These are phyloP conservation scores for Columbina picui DNA, from an alignment of 2,113 vertebrate genomes.

Conservation along the genomic window DNA sequence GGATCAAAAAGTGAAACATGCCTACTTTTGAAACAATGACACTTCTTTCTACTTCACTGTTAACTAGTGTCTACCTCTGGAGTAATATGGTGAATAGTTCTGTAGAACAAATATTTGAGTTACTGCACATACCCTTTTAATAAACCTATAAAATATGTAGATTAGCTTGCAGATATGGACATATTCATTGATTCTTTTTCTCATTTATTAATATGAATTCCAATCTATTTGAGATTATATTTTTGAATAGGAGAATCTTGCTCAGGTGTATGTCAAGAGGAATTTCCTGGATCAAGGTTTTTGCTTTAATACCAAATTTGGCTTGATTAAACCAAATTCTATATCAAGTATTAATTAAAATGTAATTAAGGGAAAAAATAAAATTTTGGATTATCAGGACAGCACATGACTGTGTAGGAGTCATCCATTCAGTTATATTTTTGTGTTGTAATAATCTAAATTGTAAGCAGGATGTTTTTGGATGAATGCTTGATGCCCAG, in stretches of 20 bases:
- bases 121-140: background rate
- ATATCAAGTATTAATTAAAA: background rate
- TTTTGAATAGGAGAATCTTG: background rate
- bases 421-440: background rate
- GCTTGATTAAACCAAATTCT: background rate
- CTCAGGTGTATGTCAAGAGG: background rate
- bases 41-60: background rate
- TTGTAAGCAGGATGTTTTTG: background rate
- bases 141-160: background rate
- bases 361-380: background rate
- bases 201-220: background rate
- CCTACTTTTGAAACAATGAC: background rate
- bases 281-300: background rate
- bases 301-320: background rate
- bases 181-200: background rate
- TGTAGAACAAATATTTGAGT: background rate
- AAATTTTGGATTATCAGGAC: background rate
- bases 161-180: background rate
- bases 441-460: background rate
- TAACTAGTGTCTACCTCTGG: background rate
- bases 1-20: background rate
- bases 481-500: background rate
- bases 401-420: background rate
- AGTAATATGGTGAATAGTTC: background rate
- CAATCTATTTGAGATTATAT: background rate